Evolutionary conservation across 2,888 invertebrate genomes (phyloP), one percentile per base, ranked within the genome.

Genomic region (Standfussiana lucernea): DNA sequence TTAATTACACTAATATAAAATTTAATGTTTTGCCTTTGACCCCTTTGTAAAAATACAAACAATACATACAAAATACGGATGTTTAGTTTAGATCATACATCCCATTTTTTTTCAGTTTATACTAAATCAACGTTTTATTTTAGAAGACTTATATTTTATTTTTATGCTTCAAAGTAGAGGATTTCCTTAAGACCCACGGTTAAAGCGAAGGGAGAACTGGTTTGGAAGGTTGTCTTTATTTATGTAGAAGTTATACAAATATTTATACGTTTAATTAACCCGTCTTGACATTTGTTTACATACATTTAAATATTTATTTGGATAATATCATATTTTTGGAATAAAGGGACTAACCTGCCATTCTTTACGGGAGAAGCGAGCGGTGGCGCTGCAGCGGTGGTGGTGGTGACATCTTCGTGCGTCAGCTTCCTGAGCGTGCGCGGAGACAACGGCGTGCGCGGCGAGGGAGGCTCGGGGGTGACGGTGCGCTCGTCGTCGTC

Each of bases 341-440:
- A 69, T 59, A 70, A 75, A 13, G 40, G 24, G 13, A 90, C 94
- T 92, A 56, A 96, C 96, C 95, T 94, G 91, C 95, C 96, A 86
- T 96, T 96, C 70, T 89, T 92, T 80, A 93, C 86, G 71, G 96
- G 94, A 72, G 95, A 92, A 47, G 93, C 85, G 28, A 92, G 89
- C 67, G 92, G 91, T 11, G 90, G 84, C 37, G 87, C 88, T 56
- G 77, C 59, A 40, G 94, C 94, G 77, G 94, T 95, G 79, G 94
- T 95, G 79, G 94, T 94, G 86, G 94, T 95, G 86, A 95, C 90
- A 84, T 96, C 94, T 81, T 96, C 96, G 77, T 95, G 96, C 10
- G 94, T 93, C 77, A 96, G 89, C 87, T 96, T 96, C 66, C 93
- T 93, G 3, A 94, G 91, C 50, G 95, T 95, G 76, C 92, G 93